These are phyloP conservation scores for Microctonus brassicae DNA, from an alignment of 2,888 invertebrate genomes.

Conservation along the genomic window DNA sequence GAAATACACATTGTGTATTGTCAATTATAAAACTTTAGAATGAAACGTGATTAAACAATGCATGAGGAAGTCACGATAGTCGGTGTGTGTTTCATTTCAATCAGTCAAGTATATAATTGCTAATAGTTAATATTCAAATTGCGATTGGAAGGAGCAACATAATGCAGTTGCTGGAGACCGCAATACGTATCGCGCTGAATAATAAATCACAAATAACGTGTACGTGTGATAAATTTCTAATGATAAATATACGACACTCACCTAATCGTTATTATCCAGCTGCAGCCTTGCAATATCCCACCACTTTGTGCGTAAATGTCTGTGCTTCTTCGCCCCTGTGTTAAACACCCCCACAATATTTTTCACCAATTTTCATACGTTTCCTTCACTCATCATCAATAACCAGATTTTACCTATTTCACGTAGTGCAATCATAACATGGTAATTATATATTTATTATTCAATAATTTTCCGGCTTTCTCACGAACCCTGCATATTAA, in stretches of 20 bases:
- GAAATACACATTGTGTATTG: not conserved
- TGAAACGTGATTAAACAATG: not conserved
- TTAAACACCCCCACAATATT: constrained; percentile 25
- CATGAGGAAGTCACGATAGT: not conserved
- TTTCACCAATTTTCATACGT: constrained; percentile 24
- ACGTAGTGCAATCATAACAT: not conserved
- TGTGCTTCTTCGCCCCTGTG: constrained; percentile 20
- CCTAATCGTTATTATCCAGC: constrained; percentile 43
- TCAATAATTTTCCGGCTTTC: not conserved
- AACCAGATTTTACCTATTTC: not conserved
- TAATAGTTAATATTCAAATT: constrained; percentile 18
- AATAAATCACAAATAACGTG: constrained; percentile 39
- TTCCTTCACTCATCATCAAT: constrained; percentile 14
- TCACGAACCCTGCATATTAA: too few species aligned
- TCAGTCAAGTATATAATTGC: constrained; percentile 22
- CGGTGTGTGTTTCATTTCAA: not conserved
- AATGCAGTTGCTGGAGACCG: constrained; percentile 23
- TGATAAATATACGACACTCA: constrained; percentile 42
- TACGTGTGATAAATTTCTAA: constrained; percentile 44
- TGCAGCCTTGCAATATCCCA: constrained; percentile 18
- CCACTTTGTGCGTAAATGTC: constrained; percentile 22
- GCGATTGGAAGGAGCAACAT: not conserved
- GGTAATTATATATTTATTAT: not conserved
- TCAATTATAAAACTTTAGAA: not conserved
- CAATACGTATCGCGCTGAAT: constrained; percentile 34